Conservation (phyloP, 2,113 vertebrate species). For the Clinocottus analis region DNA sequence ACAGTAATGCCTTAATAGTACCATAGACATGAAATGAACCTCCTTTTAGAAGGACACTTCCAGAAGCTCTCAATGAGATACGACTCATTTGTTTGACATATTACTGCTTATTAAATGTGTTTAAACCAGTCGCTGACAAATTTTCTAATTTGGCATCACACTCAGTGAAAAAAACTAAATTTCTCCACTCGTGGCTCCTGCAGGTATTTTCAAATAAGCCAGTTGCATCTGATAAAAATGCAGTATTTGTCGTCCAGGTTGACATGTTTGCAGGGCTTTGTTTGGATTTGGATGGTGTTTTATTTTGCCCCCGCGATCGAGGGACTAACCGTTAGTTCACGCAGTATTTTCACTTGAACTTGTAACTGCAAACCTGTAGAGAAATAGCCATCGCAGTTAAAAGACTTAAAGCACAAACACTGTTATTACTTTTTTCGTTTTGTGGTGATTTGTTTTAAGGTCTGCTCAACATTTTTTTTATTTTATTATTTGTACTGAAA, state of each 20-base stretch:
- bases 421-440: conserved; percentile 65
- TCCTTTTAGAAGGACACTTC: conserved; percentile 47
- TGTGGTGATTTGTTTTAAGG: conserved; percentile 69
- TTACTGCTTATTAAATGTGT: conserved; percentile 53
- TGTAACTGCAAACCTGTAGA: conserved; percentile 73
- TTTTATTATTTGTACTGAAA: conserved; percentile 75
- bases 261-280: conserved; percentile 35
- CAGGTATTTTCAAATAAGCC: conserved; percentile 64
- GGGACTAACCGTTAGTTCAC: conserved; percentile 50
- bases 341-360: conserved; percentile 66
- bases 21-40: conserved; percentile 63
- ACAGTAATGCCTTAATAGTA: conserved; percentile 80
- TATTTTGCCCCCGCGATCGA: conserved; percentile 28
- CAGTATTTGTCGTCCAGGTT: conserved; percentile 56
- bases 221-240: conserved; percentile 56
- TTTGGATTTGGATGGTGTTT: conserved; percentile 55
- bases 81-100: conserved; percentile 49
- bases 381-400: conserved; percentile 80
- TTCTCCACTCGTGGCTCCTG: conserved; percentile 25
- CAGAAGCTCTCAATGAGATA: conserved; percentile 40
- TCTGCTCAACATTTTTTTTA: conserved; percentile 47
- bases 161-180: conserved; percentile 25
- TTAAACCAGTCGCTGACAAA: conserved; percentile 34
- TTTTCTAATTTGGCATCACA: conserved; percentile 41
- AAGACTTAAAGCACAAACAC: conserved; percentile 82